A percentile compares a stretch with the other conserved stretches of the same genome.
phyloP scores from a whole-genome alignment of 2,113 vertebrate genomes.

The Otocyon megalotis region DNA sequence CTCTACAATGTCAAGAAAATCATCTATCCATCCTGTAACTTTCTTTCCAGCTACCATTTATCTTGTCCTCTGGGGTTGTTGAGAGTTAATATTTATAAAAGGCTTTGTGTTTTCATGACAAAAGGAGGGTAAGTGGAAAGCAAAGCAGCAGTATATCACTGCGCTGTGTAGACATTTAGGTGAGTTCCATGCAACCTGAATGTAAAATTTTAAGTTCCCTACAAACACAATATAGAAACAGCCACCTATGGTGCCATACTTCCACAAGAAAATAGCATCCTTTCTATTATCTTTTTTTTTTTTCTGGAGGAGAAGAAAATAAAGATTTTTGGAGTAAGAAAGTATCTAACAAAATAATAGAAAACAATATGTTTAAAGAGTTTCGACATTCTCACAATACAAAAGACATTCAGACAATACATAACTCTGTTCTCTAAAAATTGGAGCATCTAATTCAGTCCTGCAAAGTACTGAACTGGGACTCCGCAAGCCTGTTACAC shows the following conservation, averaged over 20 bases:
- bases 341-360: slow-evolving; percentile 52
- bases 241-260: not conserved
- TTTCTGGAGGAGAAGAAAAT: slow-evolving; percentile 12
- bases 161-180: slow-evolving; percentile 43
- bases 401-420: slow-evolving; percentile 12
- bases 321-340: slow-evolving; percentile 56
- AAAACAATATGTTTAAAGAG: slow-evolving; percentile 47
- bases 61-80: slow-evolving; percentile 9
- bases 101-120: slow-evolving; percentile 56
- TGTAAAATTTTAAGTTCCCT: slow-evolving; percentile 75
- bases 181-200: slow-evolving; percentile 56
- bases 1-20: not conserved
- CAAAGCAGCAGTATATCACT: slow-evolving; percentile 56
- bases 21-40: not conserved
- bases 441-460: not conserved
- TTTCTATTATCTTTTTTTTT: slow-evolving; percentile 20
- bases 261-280: slow-evolving; percentile 17
- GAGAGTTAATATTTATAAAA: slow-evolving; percentile 75
- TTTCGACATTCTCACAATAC: slow-evolving; percentile 5
- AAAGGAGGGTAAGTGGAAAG: slow-evolving; percentile 59
- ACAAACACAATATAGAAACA: slow-evolving; percentile 69
- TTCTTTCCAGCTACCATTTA: slow-evolving; percentile 53
- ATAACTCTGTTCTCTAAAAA: slow-evolving; percentile 60
- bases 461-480: not conserved
- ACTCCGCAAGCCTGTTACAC: not conserved